Base-by-base conservation (phyloP, 2,113 vertebrate species). In the Bostrychus sinensis region DNA sequence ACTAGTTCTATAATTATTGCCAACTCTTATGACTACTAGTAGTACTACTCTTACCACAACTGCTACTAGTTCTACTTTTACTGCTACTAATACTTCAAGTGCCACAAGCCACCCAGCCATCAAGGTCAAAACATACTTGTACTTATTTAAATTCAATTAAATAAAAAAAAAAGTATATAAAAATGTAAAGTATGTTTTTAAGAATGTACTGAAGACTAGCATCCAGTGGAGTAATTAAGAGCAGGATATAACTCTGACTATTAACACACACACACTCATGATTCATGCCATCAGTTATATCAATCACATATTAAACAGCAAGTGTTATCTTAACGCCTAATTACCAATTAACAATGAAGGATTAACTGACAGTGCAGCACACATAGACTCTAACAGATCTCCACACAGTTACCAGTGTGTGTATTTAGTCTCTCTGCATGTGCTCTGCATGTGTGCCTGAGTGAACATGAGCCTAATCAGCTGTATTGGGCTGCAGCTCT, bases 271-370 rank as follows among this genome's bases (percentile, higher is more conserved):
- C 68, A 72, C 23, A 28, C 26, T 39, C 45, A 70, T 68, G 58
- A 82, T 81, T 66, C 66, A 56, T 75, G 64, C 60, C 51, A 71
- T 81, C 60, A 66, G 48, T 86, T 72, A 66, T 62, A 66, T 80
- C 78, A 75, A 53, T 88, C 70, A 66, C 62, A 64, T 75, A 48
- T 85, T 76, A 70, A 77, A 80, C 63, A 60, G 56, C 66, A 61
- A 73, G 69, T 62, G 58, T 75, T 85, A 85, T 85, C 77, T 83
- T 62, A 72, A 60, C 77, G 65, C 53, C 71, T 83, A 83, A 87
- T 82, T 86, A 77, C 66, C 70, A 86, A 86, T 89, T 85, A 89
- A 75, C 75, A 80, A 70, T 68, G 65, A 81, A 70, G 65, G 77
- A 90, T 86, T 89, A 79, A 80, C 55, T 78, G 76, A 60, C 77